Evolutionary conservation across 2,888 invertebrate species (phyloP), one percentile per base, ranked within the genome.

Genomic region (Altica lythri): DNA sequence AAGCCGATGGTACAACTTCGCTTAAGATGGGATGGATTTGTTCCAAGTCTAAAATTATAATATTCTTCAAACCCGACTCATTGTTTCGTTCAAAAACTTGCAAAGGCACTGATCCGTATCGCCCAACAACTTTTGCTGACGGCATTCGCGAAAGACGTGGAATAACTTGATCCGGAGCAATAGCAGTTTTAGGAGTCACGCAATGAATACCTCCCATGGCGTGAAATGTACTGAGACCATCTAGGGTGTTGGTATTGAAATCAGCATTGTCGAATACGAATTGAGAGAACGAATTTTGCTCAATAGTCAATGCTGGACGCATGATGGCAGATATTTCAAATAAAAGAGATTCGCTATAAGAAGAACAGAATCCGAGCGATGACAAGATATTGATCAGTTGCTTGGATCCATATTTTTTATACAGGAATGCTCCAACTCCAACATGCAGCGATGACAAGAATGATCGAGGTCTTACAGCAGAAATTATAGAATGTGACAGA

Each of bases 271-370:
- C 38, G 17, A 17, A 38, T n/a, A 19, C 12, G n/a, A 49, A 40
- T 49, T 49, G 40, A 19, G 4, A 9, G 14, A 25, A 43, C 12
- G 43, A 9, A 18, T 43, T 12, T 4, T n/a, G 10, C 12, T 14
- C 29, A 5, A 29, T 12, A 9, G 14, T 5, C 17, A 16, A 18
- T 4, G 6, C 6, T 42, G 22, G 12, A n/a, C 22, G 29, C 45
- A 44, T 60, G 13, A 63, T 61, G 35, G 59, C 55, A 42, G 61
- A 64, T 27, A 49, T 54, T 60, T 66, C 59, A 44, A 64, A 51
- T 6, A 52, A 45, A 27, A 44, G 38, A 42, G 62, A 58, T 61
- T 65, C 64, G 30, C 42, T 54, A 30, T 64, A 64, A 17, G 63
- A 55, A 8, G 58, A 50, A 25, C 45, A 60, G 60, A 60, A 64